phyloP scores from a whole-genome alignment of 2,113 vertebrate genomes.

The Prionailurus bengalensis region DNA sequence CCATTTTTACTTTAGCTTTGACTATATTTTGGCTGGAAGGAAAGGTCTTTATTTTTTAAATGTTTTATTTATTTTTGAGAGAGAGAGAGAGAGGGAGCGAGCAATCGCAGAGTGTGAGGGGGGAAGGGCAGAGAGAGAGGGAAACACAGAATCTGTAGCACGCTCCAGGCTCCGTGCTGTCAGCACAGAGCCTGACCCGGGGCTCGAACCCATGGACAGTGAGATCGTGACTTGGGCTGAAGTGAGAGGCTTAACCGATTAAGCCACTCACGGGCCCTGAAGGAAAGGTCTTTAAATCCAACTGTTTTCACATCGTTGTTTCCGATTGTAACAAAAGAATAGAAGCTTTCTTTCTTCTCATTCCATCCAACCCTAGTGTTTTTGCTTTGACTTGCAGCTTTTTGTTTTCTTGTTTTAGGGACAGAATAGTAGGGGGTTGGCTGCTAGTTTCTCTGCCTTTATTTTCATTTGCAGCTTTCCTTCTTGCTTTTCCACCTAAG shows the following conservation, averaged over 20 bases:
- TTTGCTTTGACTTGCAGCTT: conserved; percentile 17
- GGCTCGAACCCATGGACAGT: no score
- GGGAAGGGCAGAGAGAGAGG: no score
- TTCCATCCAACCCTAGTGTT: not conserved
- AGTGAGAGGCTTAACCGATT: no score
- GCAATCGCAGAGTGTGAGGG: no score
- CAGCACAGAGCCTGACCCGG: no score
- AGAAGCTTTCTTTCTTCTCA: not conserved
- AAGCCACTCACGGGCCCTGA: not conserved
- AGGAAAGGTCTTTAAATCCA: not conserved
- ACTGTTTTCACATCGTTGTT: not conserved
- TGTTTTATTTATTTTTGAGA: no score
- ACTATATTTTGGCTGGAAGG: not conserved
- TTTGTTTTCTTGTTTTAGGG: not conserved
- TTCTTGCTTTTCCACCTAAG: not conserved
- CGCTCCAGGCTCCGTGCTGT: no score
- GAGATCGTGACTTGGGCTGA: no score
- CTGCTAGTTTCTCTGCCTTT: not conserved
- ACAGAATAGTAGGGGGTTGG: not conserved
- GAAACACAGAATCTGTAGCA: no score
- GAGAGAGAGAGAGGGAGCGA: no score
- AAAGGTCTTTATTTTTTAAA: not conserved
- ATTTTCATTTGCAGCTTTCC: not conserved
- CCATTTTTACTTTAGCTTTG: not conserved
- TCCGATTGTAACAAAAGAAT: not conserved